Percentiles rank a stretch among this genome's conserved stretches.
These are phyloP conservation scores for Pocillopora damicornis DNA, from an alignment of 64 coral and sea anemone genomes.

Conservation along the genomic window DNA sequence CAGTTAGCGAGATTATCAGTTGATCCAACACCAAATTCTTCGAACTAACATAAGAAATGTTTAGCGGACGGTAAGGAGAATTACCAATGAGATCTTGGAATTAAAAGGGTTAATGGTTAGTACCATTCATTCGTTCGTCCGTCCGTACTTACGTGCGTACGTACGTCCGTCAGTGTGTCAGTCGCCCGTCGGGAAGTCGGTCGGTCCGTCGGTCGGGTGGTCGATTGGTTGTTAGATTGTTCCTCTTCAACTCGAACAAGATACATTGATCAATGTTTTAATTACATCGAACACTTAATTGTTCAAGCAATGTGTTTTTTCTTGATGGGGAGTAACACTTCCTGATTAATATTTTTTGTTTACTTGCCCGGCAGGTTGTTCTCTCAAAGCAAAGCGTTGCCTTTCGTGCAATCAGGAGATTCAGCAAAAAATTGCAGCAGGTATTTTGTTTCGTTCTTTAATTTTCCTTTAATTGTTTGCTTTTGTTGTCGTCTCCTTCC, in stretches of 20 bases:
- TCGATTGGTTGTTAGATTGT: no score
- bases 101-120: no score
- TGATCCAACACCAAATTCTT: no score
- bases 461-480: not conserved
- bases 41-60: no score
- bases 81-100: no score
- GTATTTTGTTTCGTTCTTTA: not conserved
- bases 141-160: not conserved
- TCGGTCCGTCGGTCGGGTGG: not conserved
- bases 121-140: not conserved
- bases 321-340: not conserved
- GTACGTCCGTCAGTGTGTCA: not conserved
- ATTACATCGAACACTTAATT: no score
- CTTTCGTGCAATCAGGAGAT: not conserved
- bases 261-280: no score
- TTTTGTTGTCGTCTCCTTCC: not conserved
- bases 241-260: no score
- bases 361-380: conserved; percentile 8
- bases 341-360: not conserved
- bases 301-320: not conserved
- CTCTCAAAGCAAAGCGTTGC: conserved; percentile 27
- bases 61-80: no score
- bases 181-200: not conserved
- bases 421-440: conserved; percentile 16
- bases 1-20: no score